Base-by-base conservation (phyloP, 2,113 vertebrate species). In the Syngnathoides biaculeatus region DNA sequence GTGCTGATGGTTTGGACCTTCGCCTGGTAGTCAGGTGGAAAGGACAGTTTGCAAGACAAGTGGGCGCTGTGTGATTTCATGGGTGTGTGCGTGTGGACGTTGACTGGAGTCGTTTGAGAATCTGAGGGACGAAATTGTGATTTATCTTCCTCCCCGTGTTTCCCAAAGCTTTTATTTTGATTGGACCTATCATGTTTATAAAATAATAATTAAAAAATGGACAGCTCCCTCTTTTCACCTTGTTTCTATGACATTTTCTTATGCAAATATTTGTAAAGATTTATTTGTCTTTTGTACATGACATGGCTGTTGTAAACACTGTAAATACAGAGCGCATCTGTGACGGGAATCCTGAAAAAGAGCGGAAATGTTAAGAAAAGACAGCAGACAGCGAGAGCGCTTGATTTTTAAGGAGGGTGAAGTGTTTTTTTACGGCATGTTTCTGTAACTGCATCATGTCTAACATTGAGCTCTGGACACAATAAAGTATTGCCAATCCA, bases 251-350 rank as follows among this genome's bases (percentile, higher is more conserved):
- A 61, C 73, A 65, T 59, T 66, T 87, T 86, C 78, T 84, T 86
- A 88, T 89, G 79, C 78, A 85, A 87, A 90, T 82, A 84, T 90
- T 89, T 91, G 84, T 91, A 92, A 86, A 92, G 77, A 56, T 82
- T 89, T 85, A 43, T 89, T 79, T 77, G 72, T 84, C 81, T 91
- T 91, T 92, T 92, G 91, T 92, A 92, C 88, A 89, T 90, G 83
- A 79, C 83, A 79, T 89, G 77, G 71, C 70, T 84, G 75, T 87
- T 91, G 89, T 91, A 91, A 84, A 91, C 85, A 89, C 55, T 92
- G 92, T 92, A 92, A 83, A 92, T 92, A 92, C 60, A 78, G 71
- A 78, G 78, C 80, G 82, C 88, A 80, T 92, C 83, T 87, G 92
- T 89, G 92, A 91, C 89, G 90, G 85, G 89, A 92, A 92, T 92